Evolutionary conservation across 2,113 vertebrate genomes (phyloP).

Genomic region (Oxyura jamaicensis): DNA sequence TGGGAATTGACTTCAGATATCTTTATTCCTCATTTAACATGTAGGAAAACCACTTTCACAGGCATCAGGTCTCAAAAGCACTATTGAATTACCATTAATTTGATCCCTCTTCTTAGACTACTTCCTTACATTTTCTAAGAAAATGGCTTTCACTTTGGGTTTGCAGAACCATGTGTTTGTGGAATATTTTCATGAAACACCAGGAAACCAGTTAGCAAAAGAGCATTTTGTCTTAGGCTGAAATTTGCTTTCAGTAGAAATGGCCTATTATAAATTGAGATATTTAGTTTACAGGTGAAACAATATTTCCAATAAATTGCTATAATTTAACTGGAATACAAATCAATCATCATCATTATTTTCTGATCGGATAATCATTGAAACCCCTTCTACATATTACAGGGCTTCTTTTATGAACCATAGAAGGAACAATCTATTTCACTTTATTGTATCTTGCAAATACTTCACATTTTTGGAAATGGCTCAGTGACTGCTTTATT

Average conservation of each 20-base stretch:
- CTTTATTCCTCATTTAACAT: background rate
- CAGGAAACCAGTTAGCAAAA: background rate
- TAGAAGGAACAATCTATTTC: constrained; percentile 12
- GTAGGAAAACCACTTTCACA: background rate
- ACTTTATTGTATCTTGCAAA: background rate
- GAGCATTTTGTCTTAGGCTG: background rate
- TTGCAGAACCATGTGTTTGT: background rate
- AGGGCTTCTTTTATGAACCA: background rate
- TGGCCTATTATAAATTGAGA: background rate
- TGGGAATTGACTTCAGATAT: background rate
- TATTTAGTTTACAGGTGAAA: background rate
- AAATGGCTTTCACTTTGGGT: background rate
- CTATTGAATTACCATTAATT: background rate
- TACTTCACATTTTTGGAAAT: background rate
- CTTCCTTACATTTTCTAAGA: background rate
- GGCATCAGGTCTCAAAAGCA: background rate
- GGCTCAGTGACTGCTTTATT: background rate
- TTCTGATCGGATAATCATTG: background rate
- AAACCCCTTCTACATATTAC: background rate
- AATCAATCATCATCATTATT: background rate
- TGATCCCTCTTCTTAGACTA: background rate
- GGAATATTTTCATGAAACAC: background rate
- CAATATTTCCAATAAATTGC: background rate
- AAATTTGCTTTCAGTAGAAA: background rate
- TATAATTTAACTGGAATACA: background rate